Base-by-base conservation (phyloP, 1,140 invertebrate genomes). In the Drosophila dunni region DNA sequence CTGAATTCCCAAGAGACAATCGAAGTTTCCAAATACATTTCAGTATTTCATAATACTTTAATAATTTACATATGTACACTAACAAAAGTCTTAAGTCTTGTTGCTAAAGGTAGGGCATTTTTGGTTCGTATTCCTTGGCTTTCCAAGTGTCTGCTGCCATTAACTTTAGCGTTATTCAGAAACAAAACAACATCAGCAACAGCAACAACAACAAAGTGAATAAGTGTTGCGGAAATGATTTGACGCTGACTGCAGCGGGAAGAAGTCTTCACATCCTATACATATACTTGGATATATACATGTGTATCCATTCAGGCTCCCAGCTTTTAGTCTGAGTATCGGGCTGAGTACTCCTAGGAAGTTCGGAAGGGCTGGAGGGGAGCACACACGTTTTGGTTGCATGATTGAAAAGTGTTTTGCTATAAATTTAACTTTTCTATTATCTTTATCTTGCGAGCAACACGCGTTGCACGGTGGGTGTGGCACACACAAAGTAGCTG, bases 211-310 rank as follows among this genome's bases (percentile, higher is more conserved):
- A 63, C 76, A 71, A 73, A 61, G 69, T 69, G 76, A 80, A 78
- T 75, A 65, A 88, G 84, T 81, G 84, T 88, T 75, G 84, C 84
- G 84, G 84, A 88, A 88, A 88, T 88, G 80, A 88, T 88, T 89
- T 80, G 84, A 70, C 62, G 68, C 44, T 64, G 29, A 42, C 33
- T 71, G 60, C 63, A 54, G 54, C 29, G 34, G 44, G 58, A 42
- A 46, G 17, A 40, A 64, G 20, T 50, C 48, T 33, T 24, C 48
- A n/a, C 34, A 38, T 53, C 56, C 48, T 44, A 38, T 29, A 29
- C 24, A 29, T 29, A 29, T 29, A 29, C 24, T 0, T 29, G 5
- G 0, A 29, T 29, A 29, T 6, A 6, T 29, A 29, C 5, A 29
- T 29, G 5, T 29, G 5, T 29, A 29, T 29, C 1, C 24, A 29